A percentile compares a stretch with the other conserved stretches of the same genome.
These are phyloP conservation scores for Cephus cinctus DNA, from an alignment of 1,140 invertebrate genomes.

Conservation along the genomic window DNA sequence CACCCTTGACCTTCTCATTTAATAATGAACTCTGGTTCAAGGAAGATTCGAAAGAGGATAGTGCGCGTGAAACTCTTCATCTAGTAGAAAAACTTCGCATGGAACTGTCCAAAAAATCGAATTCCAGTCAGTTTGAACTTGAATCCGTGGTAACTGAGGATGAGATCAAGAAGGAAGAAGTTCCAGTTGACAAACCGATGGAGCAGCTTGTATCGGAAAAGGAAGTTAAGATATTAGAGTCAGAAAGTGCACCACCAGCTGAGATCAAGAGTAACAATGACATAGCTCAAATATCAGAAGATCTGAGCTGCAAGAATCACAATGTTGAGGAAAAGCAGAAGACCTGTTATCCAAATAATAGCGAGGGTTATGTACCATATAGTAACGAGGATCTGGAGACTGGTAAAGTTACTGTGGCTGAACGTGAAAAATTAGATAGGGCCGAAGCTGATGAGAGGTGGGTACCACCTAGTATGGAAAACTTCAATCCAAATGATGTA, in stretches of 20 bases:
- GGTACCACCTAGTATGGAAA: conserved; percentile 62
- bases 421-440: conserved; percentile 53
- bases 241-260: conserved; percentile 6
- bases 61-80: conserved; percentile 73
- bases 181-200: conserved; percentile 13
- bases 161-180: conserved; percentile 35
- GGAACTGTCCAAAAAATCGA: conserved; percentile 65
- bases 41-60: conserved; percentile 77
- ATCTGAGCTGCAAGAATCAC: conserved; percentile 20
- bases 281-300: conserved; percentile 11
- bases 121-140: conserved; percentile 51
- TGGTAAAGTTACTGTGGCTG: conserved; percentile 45
- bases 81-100: conserved; percentile 76
- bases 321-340: conserved; percentile 43
- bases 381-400: conserved; percentile 39
- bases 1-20: conserved; percentile 67
- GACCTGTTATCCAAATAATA: conserved; percentile 38
- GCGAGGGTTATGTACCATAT: conserved; percentile 35
- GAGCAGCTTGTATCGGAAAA: conserved; percentile 25
- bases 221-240: conserved; percentile 19
- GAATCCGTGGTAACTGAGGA: conserved; percentile 37
- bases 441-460: conserved; percentile 64
- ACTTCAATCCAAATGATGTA: conserved; percentile 46
- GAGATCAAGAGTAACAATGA: conserved; percentile 9
- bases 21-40: conserved; percentile 67